Base-by-base conservation (phyloP, 2,113 vertebrate genomes). In the Clarias macrocephalus region DNA sequence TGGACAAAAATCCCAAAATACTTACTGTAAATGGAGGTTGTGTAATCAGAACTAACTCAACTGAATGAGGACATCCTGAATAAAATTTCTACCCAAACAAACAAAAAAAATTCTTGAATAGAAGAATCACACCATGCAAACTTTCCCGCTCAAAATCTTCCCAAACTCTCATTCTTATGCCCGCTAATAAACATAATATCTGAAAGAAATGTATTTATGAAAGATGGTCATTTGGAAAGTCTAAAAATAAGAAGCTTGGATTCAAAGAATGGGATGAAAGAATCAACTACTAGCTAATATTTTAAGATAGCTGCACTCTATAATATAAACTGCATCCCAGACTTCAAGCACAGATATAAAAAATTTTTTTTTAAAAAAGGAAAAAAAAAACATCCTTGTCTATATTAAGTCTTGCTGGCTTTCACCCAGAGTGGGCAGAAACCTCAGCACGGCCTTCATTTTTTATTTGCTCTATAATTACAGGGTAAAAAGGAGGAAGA, bases 391-490 rank as follows among this genome's bases (percentile, higher is more conserved):
- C 37, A 84, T 13, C n/a, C 48, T 42, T 84, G 52, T 23, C 30
- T 54, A n/a, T 37, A n/a, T 54, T 66, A 65, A 21, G 48, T 13
- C 66, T 84, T 11, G 3, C 54, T 60, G 68, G 30, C 59, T 82
- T 65, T 68, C 10, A 81, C 54, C 54, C 25, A 21, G 28, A 89
- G 81, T 76, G 59, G 76, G 73, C 59, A 62, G 68, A 87, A 87
- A 37, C 48, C 30, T 28, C 82, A 82, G 73, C 70, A 54, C 70
- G 81, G 76, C 66, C 76, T 84, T 77, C 19, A 12, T 82, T 89
- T 84, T 88, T 85, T 80, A 16, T 52, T 77, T 48, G 23, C 23
- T 25, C 33, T 59, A 62, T 85, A 89, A 85, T 87, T 81, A 87
- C 68, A 82, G 82, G 77, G 68, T 82, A 76, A 23, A 79, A 13